These are phyloP conservation scores for Luscinia megarhynchos DNA, from an alignment of 2,797 vertebrate species.

Conservation along the genomic window DNA sequence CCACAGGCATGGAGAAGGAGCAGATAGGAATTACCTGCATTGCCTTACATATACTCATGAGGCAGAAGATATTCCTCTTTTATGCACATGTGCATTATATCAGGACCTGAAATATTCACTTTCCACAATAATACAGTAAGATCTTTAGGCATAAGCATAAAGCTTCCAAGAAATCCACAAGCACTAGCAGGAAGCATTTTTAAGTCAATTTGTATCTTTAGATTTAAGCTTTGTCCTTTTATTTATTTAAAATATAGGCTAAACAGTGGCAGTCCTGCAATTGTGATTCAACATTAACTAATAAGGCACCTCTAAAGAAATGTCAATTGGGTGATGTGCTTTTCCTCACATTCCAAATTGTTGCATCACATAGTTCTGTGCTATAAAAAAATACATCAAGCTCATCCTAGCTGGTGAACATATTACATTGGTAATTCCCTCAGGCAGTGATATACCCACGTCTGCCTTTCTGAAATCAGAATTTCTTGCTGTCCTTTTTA, in stretches of 20 bases:
- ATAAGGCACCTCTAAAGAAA: not conserved
- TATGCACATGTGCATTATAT: not conserved
- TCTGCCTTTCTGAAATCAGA: not conserved
- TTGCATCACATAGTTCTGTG: not conserved
- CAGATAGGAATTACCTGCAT: not conserved
- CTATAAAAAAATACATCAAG: not conserved
- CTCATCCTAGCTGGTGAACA: not conserved
- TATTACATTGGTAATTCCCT: not conserved
- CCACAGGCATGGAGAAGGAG: not conserved
- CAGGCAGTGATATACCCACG: accelerated
- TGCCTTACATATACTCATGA: accelerated
- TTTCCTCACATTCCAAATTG: not conserved
- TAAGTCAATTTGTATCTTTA: not conserved
- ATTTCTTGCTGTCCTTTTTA: not conserved
- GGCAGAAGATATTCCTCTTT: not conserved
- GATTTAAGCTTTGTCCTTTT: not conserved
- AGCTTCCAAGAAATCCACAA: not conserved
- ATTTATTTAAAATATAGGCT: not conserved
- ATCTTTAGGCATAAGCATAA: not conserved
- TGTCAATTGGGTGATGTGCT: not conserved
- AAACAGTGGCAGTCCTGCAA: not conserved
- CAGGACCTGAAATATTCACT: not conserved
- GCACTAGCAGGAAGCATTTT: not conserved
- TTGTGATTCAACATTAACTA: not conserved
- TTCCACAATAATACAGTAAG: not conserved